These are phyloP conservation scores for Pangasius mekongensis DNA, from an alignment of 2,797 vertebrate species.

Conservation along the genomic window DNA sequence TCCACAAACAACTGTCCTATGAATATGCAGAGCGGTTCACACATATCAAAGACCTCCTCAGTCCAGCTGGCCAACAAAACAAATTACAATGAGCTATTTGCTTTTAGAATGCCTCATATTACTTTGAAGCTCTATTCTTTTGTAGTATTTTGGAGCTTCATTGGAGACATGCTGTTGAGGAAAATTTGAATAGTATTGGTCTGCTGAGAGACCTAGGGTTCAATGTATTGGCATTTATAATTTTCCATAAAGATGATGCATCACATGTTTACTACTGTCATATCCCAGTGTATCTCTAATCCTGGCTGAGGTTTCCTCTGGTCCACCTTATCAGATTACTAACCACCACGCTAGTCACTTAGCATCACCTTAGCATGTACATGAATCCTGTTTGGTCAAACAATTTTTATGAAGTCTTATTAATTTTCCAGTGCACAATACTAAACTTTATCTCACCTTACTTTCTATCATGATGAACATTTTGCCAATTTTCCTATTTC, in stretches of 20 bases:
- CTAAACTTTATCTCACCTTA: not conserved
- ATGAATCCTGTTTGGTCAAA: not conserved
- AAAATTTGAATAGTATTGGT: not conserved
- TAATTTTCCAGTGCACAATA: not conserved
- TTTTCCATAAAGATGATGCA: not conserved
- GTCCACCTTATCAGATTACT: not conserved
- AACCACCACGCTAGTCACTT: not conserved
- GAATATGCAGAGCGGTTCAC: slow-evolving; percentile 36
- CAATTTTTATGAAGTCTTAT: not conserved
- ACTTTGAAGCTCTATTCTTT: slow-evolving; percentile 56
- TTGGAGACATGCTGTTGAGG: not conserved
- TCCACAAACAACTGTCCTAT: slow-evolving; percentile 11
- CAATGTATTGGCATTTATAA: not conserved
- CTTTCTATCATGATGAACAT: not conserved
- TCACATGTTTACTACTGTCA: not conserved
- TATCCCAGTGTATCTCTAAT: not conserved
- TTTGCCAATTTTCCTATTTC: not conserved
- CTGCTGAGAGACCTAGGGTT: not conserved
- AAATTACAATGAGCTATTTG: slow-evolving; percentile 31
- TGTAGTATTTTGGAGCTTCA: slow-evolving; percentile 2
- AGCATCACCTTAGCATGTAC: not conserved
- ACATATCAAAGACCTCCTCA: slow-evolving; percentile 43
- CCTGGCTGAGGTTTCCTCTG: not conserved
- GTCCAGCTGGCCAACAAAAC: slow-evolving; percentile 43
- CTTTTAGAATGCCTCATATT: slow-evolving; percentile 7